These are phyloP conservation scores for Tenthredo amoena DNA, from an alignment of 2,888 invertebrate genomes.

Conservation along the genomic window DNA sequence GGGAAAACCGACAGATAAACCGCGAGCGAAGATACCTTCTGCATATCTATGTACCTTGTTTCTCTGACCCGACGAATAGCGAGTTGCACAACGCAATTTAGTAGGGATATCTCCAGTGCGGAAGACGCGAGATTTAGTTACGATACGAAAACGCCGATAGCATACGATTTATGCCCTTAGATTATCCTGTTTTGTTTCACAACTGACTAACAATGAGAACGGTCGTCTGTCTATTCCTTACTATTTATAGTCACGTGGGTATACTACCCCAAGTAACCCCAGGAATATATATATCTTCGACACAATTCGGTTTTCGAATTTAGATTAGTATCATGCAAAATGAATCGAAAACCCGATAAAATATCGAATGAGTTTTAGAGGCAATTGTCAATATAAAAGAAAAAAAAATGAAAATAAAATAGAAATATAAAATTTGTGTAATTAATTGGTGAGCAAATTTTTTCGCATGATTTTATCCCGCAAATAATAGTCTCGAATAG, in stretches of 20 bases:
- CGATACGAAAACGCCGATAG: conserved; percentile 53
- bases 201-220: conserved; percentile 35
- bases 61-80: conserved; percentile 34
- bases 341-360: not conserved
- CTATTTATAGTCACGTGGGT: conserved; percentile 8
- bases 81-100: conserved; percentile 20
- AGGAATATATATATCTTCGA: not conserved
- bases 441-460: not conserved
- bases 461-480: not conserved
- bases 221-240: not conserved
- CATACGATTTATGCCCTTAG: conserved; percentile 33
- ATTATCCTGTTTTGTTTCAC: conserved; percentile 1
- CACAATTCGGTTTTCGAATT: not conserved
- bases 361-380: not conserved
- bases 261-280: not conserved
- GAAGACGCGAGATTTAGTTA: conserved; percentile 38
- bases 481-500: conserved; percentile 3
- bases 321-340: not conserved
- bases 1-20: conserved; percentile 46
- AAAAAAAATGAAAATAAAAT: too few species aligned
- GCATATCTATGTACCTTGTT: conserved; percentile 13
- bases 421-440: not conserved
- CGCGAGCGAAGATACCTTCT: conserved; percentile 43
- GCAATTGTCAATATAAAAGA: not conserved
- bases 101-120: conserved; percentile 35